Conservation (phyloP, 2,888 invertebrate genomes). For the Neoaliturus tenellus region DNA sequence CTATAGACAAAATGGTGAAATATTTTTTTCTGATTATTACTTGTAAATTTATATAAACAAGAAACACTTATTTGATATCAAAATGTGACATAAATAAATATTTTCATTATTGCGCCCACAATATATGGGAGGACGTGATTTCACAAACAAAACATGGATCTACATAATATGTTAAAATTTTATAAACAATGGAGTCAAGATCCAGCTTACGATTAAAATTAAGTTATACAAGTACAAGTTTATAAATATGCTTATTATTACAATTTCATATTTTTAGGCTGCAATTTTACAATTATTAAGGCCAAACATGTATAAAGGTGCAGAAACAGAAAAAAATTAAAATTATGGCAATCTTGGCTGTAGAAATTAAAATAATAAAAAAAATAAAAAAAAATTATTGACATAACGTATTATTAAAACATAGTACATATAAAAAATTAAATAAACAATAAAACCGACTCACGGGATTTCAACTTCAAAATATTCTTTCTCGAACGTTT, state of each 20-base stretch:
- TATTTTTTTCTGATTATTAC: too few relatives aligned
- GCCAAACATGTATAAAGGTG: not conserved
- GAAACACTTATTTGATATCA: too few relatives aligned
- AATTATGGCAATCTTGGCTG: not conserved
- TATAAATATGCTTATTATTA: not conserved
- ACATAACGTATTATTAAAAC: constrained; percentile 36
- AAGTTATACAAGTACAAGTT: not conserved
- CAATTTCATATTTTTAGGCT: not conserved
- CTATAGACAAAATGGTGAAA: too few relatives aligned
- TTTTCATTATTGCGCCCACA: too few relatives aligned
- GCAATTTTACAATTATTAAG: not conserved
- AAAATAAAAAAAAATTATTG: not conserved
- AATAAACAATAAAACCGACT: not conserved
- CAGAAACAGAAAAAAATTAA: not conserved
- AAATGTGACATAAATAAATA: too few relatives aligned
- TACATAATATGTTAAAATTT: too few relatives aligned
- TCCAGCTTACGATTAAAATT: too few relatives aligned
- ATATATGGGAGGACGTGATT: too few relatives aligned
- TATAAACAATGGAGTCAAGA: too few relatives aligned
- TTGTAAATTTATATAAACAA: too few relatives aligned
- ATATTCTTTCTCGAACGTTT: not conserved
- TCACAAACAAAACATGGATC: too few relatives aligned
- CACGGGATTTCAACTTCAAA: not conserved
- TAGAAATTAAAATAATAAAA: not conserved
- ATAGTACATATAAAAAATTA: constrained; percentile 10